Evolutionary conservation across 2,113 vertebrate species (phyloP).

Genomic region (Rattus rattus): DNA sequence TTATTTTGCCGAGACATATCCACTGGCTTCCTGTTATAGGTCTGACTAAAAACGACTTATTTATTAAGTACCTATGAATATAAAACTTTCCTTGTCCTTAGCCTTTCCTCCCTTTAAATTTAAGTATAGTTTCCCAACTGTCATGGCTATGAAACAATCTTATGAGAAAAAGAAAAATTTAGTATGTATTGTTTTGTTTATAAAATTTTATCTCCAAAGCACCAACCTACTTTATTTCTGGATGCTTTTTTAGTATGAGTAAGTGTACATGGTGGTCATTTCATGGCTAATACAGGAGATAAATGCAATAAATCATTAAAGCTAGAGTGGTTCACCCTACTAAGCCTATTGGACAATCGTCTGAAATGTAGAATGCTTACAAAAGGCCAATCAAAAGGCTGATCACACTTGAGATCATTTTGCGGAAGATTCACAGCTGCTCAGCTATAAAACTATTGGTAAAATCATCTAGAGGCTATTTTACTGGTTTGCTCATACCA

Average conservation of each 20-base stretch:
- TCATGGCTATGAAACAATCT: neutral
- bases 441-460: constrained; percentile 35
- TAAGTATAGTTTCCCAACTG: constrained; percentile 25
- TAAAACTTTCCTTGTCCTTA: constrained; percentile 18
- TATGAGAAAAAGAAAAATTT: constrained; percentile 16
- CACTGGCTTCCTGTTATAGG: neutral
- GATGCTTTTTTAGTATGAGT: constrained; percentile 20
- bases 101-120: constrained; percentile 39
- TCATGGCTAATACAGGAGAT: constrained; percentile 19
- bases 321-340: constrained; percentile 31
- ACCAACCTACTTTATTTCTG: constrained; percentile 55
- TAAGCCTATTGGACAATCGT: constrained; percentile 46
- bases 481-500: constrained; percentile 37
- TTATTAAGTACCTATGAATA: neutral
- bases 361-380: constrained; percentile 28
- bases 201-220: constrained; percentile 39
- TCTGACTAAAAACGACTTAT: neutral
- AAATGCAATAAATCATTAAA: constrained; percentile 69
- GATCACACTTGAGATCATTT: constrained; percentile 60
- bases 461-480: constrained; percentile 22
- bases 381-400: constrained; percentile 35
- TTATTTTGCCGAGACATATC: constrained; percentile 32
- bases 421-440: constrained; percentile 40
- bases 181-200: neutral
- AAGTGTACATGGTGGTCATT: constrained; percentile 30